phyloP scores from a whole-genome alignment of 2,113 vertebrate species.

The Scomber japonicus region DNA sequence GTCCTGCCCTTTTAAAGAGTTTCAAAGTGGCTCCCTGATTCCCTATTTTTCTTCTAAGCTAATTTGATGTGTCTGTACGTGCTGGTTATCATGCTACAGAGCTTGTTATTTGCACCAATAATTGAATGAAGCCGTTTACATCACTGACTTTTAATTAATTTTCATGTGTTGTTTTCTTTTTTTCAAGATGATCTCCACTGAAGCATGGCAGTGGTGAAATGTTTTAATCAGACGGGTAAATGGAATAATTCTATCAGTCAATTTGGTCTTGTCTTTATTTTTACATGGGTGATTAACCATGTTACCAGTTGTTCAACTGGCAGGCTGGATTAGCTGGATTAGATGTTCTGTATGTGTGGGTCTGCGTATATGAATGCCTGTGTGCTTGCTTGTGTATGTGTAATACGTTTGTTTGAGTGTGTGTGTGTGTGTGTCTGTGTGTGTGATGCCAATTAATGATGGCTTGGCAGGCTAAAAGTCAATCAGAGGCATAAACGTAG shows the following conservation, averaged over 20 bases:
- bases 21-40: slow-evolving; percentile 63
- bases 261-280: slow-evolving; percentile 81
- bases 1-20: slow-evolving; percentile 70
- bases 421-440: slow-evolving; percentile 21
- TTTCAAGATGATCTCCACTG: slow-evolving; percentile 67
- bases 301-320: slow-evolving; percentile 76
- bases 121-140: slow-evolving; percentile 77
- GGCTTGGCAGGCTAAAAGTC: slow-evolving; percentile 67
- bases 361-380: slow-evolving; percentile 22
- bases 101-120: slow-evolving; percentile 73
- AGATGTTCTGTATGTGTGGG: slow-evolving; percentile 56
- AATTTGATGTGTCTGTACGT: slow-evolving; percentile 51
- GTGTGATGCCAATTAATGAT: slow-evolving; percentile 63
- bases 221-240: slow-evolving; percentile 80
- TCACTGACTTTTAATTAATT: slow-evolving; percentile 82
- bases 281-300: slow-evolving; percentile 81
- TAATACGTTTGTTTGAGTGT: slow-evolving; percentile 18
- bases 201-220: slow-evolving; percentile 73
- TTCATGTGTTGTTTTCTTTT: slow-evolving; percentile 59
- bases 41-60: slow-evolving; percentile 51
- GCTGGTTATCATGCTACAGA: slow-evolving; percentile 61
- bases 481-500: slow-evolving; percentile 56
- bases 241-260: slow-evolving; percentile 82
- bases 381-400: slow-evolving; percentile 9
- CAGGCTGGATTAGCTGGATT: slow-evolving; percentile 78